These are phyloP conservation scores for Periphyllus acericola DNA, from an alignment of 2,888 invertebrate species.

Conservation along the genomic window DNA sequence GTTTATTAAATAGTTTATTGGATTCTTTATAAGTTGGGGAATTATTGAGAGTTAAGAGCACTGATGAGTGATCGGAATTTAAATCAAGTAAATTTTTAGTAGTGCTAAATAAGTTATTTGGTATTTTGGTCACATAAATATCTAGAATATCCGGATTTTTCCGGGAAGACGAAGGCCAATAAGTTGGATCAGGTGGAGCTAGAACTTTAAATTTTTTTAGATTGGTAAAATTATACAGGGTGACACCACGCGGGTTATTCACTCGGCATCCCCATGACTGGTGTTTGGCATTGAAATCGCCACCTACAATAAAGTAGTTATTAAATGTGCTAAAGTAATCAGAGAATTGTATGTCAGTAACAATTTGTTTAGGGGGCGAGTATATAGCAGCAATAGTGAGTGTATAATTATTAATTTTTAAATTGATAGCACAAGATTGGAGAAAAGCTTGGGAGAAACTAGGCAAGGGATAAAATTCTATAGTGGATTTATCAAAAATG, in stretches of 20 bases:
- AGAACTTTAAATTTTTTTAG: constrained; percentile 27
- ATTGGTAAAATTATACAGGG: constrained; percentile 12
- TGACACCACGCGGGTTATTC: background rate
- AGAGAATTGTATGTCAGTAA: too few species aligned
- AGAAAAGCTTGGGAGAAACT: constrained; percentile 13
- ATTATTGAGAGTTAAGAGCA: constrained; percentile 35
- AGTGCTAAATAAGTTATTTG: constrained; percentile 13
- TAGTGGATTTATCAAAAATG: constrained; percentile 37
- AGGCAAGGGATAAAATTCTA: constrained; percentile 36
- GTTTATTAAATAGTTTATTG: constrained; percentile 37
- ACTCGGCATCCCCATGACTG: too few species aligned
- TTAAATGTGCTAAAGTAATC: too few species aligned
- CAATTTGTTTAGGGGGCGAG: too few species aligned
- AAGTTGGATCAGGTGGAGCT: constrained; percentile 36
- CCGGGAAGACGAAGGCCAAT: constrained; percentile 19
- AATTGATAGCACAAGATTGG: constrained; percentile 41
- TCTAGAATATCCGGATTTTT: constrained; percentile 30
- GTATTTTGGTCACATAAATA: constrained; percentile 22
- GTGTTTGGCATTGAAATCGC: too few species aligned
- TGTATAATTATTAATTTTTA: constrained; percentile 19
- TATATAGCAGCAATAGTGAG: constrained; percentile 24
- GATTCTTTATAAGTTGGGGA: constrained; percentile 39
- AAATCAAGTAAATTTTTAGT: constrained; percentile 22
- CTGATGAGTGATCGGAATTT: constrained; percentile 34
- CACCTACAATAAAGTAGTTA: too few species aligned